Conservation (phyloP, 2,888 invertebrate species). For the Palloptera scutellata region DNA sequence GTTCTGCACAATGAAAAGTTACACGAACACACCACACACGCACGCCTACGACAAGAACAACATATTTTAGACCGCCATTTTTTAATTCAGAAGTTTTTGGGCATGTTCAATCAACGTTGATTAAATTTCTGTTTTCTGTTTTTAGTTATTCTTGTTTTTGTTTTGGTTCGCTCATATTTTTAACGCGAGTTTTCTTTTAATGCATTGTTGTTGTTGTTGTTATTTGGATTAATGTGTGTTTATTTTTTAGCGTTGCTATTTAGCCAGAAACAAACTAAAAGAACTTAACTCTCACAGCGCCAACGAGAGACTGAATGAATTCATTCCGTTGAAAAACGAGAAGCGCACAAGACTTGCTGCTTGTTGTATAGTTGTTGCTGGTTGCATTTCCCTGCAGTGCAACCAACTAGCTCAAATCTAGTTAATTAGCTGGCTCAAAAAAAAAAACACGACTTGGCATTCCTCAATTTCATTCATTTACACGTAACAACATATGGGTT, state of each 20-base stretch:
- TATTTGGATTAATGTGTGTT: neutral
- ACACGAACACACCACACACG: no score
- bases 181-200: neutral
- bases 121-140: slow-evolving; percentile 2
- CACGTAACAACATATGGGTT: no score
- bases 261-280: slow-evolving; percentile 26
- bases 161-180: neutral
- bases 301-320: slow-evolving; percentile 39
- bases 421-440: no score
- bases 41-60: no score
- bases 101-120: slow-evolving; percentile 10
- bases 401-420: no score
- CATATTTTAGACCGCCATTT: no score
- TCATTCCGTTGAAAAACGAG: slow-evolving; percentile 6
- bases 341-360: no score
- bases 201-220: neutral
- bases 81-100: neutral
- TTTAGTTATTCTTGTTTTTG: neutral
- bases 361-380: neutral
- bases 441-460: no score
- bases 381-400: no score
- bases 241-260: neutral
- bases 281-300: slow-evolving; percentile 35
- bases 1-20: no score
- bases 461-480: no score